Base-by-base conservation (phyloP, 2,113 vertebrate species). In the Sciurus niger region DNA sequence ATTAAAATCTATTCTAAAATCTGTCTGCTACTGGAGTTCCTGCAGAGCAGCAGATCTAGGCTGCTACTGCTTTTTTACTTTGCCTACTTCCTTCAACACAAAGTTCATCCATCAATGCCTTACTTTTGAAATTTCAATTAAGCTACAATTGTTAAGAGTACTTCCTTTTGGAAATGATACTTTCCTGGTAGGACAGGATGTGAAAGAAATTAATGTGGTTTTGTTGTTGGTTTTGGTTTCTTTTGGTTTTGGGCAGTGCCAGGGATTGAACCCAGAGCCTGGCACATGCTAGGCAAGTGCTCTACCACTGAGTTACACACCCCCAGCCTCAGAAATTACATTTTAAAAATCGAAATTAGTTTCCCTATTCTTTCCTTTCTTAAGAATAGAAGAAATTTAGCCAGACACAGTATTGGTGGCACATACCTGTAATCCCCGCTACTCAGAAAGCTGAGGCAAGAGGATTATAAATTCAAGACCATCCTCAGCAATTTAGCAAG, bases 341-440 rank as follows among this genome's bases (percentile, higher is more conserved):
- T 24, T 83, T 89, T 94, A 79, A 43, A 92, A 86, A 95, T 89
- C 95, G 90, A 84, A 89, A 18, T 68, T 90, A 76, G 83, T 85
- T 74, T 96, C 68, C 96, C 79, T 96, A 6, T 86, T 76, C 70
- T 90, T 86, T 97, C 87, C 28, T 96, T 86, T 93, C 80, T 63
- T 53, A 3, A 86, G 63, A 95, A 93, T 70, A 94, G 70, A 88
- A 72, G 73, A 80, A 89, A 86, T 97, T 46, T 72, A 68, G 65
- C 65, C 30, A 16, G 30, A 12, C 32, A 13, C 32, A 63, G 9
- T 11, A 63, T 28, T 22, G 13, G 65, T 34, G 32, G 65, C 65
- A 68, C 30, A 34, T 6, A 34, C 13, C 32, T 68, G 2, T 68
- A 68, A 68, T 68, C 65, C 65, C 13, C 6, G 32, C 60, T 32